Conservation (phyloP, 1,140 invertebrate species). For the Ostrea edulis region DNA sequence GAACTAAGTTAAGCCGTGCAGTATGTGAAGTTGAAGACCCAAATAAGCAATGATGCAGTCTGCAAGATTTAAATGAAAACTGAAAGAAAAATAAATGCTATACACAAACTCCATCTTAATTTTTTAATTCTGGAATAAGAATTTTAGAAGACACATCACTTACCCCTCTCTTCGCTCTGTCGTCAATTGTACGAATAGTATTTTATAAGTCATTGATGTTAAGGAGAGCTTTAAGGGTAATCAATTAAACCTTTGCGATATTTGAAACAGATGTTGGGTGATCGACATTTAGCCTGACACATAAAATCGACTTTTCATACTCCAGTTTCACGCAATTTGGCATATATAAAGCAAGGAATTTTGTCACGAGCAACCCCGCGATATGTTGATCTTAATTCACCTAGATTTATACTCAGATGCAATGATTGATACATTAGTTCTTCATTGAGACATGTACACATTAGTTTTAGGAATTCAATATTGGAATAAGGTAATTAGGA, state of each 20-base stretch:
- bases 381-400: background rate
- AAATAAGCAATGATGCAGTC: background rate
- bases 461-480: no score
- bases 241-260: conserved; percentile 14
- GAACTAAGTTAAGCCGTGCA: background rate
- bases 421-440: no score
- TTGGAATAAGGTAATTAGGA: no score
- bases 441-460: no score
- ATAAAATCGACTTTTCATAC: background rate
- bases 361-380: background rate
- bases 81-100: background rate
- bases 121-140: background rate
- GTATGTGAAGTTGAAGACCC: conserved; percentile 28
- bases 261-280: conserved; percentile 7
- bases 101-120: background rate
- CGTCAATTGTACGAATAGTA: background rate
- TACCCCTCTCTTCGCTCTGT: background rate
- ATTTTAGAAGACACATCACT: background rate
- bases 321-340: conserved; percentile 1
- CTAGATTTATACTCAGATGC: background rate
- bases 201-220: background rate
- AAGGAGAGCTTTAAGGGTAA: background rate
- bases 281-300: conserved; percentile 4
- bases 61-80: background rate
- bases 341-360: background rate